Evolutionary conservation across 2,888 invertebrate genomes (phyloP).

Genomic region (Hydrotaea cyrtoneurina): DNA sequence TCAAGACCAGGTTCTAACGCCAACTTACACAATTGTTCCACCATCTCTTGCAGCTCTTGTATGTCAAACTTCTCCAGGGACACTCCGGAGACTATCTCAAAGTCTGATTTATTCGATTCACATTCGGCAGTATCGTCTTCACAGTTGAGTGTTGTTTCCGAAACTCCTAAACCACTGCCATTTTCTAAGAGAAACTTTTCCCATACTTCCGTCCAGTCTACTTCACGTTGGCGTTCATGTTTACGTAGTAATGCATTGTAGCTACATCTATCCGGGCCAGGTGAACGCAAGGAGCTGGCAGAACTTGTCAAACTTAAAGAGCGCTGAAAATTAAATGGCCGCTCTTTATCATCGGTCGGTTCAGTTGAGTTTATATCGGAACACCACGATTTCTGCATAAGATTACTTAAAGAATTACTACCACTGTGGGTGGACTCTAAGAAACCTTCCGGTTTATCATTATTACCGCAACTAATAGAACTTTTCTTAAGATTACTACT

Average conservation of each 20-base stretch:
- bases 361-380: constrained; percentile 71
- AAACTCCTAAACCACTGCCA: constrained; percentile 36
- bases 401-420: constrained; percentile 76
- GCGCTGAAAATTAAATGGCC: constrained; percentile 71
- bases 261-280: constrained; percentile 76
- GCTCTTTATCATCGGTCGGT: constrained; percentile 35
- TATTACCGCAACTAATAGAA: constrained; percentile 10
- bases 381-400: constrained; percentile 80
- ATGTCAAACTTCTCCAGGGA: constrained; percentile 82
- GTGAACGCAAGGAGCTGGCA: constrained; percentile 74
- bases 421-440: constrained; percentile 68
- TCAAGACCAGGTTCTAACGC: constrained; percentile 91
- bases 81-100: constrained; percentile 83
- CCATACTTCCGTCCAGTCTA: constrained; percentile 83
- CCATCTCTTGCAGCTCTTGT: constrained; percentile 83
- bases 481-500: constrained; percentile 35
- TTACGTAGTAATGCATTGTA: constrained; percentile 78
- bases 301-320: constrained; percentile 78
- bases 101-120: constrained; percentile 80
- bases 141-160: constrained; percentile 51
- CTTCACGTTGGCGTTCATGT: constrained; percentile 77
- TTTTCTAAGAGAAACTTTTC: constrained; percentile 75
- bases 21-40: constrained; percentile 85
- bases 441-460: constrained; percentile 48
- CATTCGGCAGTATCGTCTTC: constrained; percentile 78